phyloP scores from a whole-genome alignment of 2,113 vertebrate genomes.

The Cettia cetti region DNA sequence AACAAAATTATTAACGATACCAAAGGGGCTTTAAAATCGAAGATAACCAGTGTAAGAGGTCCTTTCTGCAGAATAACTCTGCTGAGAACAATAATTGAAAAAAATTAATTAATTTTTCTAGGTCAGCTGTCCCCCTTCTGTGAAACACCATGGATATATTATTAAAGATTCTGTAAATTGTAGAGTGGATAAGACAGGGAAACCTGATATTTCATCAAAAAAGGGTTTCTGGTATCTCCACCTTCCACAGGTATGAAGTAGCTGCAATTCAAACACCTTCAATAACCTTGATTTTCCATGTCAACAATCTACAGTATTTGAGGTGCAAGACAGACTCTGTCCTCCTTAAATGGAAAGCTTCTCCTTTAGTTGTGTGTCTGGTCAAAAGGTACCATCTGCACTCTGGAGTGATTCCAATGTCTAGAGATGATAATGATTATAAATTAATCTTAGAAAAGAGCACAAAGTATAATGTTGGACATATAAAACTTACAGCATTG shows the following conservation, averaged over 20 bases:
- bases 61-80: background rate
- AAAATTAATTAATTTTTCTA: background rate
- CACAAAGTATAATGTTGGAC: background rate
- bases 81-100: background rate
- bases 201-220: background rate
- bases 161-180: background rate
- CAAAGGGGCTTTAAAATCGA: background rate
- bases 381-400: background rate
- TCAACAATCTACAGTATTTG: background rate
- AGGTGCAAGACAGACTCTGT: background rate
- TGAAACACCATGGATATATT: background rate
- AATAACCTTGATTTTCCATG: background rate
- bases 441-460: background rate
- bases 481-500: background rate
- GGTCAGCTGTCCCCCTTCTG: background rate
- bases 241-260: background rate
- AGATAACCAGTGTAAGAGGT: background rate
- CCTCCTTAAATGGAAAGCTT: background rate
- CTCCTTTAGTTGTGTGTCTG: background rate
- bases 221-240: background rate
- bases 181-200: background rate
- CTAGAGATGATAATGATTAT: background rate
- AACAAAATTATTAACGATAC: background rate
- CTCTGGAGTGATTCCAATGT: background rate
- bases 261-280: background rate